Evolutionary conservation across 2,113 vertebrate species (phyloP).

Genomic region (Xiphias gladius): DNA sequence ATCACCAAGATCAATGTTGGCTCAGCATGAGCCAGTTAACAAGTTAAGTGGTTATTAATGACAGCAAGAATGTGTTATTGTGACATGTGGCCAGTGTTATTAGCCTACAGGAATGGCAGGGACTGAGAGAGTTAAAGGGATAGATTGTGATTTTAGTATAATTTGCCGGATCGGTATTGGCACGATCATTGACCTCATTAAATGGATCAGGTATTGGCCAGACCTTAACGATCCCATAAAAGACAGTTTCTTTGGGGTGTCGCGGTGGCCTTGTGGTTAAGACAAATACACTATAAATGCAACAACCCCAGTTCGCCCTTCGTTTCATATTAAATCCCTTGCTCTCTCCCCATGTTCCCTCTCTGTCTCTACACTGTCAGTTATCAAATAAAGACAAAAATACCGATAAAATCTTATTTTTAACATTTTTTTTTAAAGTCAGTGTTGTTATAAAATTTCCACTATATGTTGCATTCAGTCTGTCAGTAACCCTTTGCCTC

Average conservation of each 20-base stretch:
- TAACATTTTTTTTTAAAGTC: no score
- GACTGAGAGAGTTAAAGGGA: background rate
- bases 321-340: background rate
- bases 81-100: slow-evolving; percentile 7
- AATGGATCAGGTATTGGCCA: background rate
- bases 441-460: no score
- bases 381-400: no score
- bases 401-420: no score
- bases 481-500: no score
- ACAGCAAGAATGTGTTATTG: slow-evolving; percentile 14
- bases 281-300: background rate
- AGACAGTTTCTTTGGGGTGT: background rate
- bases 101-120: background rate
- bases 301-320: background rate
- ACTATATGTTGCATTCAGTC: no score
- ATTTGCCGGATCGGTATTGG: background rate
- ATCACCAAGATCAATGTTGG: slow-evolving; percentile 29
- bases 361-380: background rate
- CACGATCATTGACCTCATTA: background rate
- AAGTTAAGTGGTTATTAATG: slow-evolving; percentile 48
- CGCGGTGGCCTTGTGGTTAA: background rate
- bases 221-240: background rate
- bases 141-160: slow-evolving; percentile 1
- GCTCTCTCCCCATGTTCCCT: no score
- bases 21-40: slow-evolving; percentile 18